Conservation (phyloP, 1,140 invertebrate species). For the Rhyacophila brunnea region DNA sequence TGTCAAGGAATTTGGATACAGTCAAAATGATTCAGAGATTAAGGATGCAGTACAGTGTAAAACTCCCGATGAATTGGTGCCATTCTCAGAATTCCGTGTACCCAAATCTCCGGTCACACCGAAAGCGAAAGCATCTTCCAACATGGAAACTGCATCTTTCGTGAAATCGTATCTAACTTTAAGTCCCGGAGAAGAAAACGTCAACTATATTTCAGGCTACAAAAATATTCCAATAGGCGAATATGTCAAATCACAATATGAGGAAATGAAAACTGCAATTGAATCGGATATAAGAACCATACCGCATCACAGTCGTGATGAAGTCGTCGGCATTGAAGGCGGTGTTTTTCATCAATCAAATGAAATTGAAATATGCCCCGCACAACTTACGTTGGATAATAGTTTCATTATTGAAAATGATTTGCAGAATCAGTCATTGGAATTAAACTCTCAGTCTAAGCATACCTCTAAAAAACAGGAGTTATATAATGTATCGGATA, state of each 20-base stretch:
- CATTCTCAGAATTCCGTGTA: constrained; percentile 3
- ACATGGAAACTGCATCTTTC: constrained; percentile 46
- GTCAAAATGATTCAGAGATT: background rate
- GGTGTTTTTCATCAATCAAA: no score
- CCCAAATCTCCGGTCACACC: background rate
- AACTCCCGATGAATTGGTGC: constrained; percentile 2
- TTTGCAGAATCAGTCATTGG: background rate
- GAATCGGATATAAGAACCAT: background rate
- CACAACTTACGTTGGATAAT: background rate
- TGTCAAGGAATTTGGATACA: no score
- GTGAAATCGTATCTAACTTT: constrained; percentile 47
- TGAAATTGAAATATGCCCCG: no score
- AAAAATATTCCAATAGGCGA: constrained; percentile 6
- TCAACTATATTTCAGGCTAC: constrained; percentile 12
- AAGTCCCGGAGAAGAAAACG: constrained; percentile 38
- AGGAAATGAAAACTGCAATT: constrained; percentile 3
- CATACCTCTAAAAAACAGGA: no score
- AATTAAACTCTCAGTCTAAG: no score
- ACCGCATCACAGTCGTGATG: no score
- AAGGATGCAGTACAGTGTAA: background rate
- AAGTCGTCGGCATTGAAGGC: no score
- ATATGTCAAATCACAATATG: no score
- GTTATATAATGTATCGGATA: no score
- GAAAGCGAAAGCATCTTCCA: constrained; percentile 37
- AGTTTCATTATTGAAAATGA: background rate